Conservation (phyloP, 1,140 invertebrate species). For the Lanistes nyassanus region DNA sequence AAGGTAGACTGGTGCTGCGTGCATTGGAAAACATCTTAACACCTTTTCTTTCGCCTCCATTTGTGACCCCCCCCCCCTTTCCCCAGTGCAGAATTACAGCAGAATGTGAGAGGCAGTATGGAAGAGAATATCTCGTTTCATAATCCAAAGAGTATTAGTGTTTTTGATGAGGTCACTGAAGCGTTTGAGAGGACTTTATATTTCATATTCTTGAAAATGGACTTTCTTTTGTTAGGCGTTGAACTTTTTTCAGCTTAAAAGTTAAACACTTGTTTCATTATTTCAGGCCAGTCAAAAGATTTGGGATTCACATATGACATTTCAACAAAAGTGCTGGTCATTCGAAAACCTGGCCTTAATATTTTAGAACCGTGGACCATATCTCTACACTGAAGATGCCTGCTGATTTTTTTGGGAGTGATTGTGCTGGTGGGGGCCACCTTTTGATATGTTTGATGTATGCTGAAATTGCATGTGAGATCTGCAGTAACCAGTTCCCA, state of each 20-base stretch:
- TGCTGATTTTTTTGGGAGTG: constrained; percentile 8
- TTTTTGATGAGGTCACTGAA: too few relatives aligned
- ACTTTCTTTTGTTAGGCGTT: background rate
- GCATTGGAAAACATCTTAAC: too few relatives aligned
- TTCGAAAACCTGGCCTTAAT: constrained; percentile 86
- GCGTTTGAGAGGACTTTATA: too few relatives aligned
- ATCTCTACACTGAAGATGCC: constrained; percentile 31
- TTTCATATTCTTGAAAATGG: background rate
- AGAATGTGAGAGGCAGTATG: too few relatives aligned
- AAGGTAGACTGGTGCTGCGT: too few relatives aligned
- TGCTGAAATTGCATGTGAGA: constrained; percentile 13
- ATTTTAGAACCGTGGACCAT: constrained; percentile 85
- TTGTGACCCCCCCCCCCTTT: too few relatives aligned
- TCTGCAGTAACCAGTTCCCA: constrained; percentile 16
- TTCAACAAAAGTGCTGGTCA: constrained; percentile 74
- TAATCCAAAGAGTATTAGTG: too few relatives aligned
- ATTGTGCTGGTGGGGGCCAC: constrained; percentile 9
- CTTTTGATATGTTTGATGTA: background rate
- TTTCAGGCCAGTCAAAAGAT: constrained; percentile 16
- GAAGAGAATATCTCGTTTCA: too few relatives aligned
- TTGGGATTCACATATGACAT: constrained; percentile 74
- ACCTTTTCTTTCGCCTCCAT: too few relatives aligned
- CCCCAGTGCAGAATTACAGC: too few relatives aligned
- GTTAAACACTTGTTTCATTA: background rate
- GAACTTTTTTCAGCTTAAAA: background rate